These are phyloP conservation scores for Calliopum simillimum DNA, from an alignment of 2,888 invertebrate species.

Conservation along the genomic window DNA sequence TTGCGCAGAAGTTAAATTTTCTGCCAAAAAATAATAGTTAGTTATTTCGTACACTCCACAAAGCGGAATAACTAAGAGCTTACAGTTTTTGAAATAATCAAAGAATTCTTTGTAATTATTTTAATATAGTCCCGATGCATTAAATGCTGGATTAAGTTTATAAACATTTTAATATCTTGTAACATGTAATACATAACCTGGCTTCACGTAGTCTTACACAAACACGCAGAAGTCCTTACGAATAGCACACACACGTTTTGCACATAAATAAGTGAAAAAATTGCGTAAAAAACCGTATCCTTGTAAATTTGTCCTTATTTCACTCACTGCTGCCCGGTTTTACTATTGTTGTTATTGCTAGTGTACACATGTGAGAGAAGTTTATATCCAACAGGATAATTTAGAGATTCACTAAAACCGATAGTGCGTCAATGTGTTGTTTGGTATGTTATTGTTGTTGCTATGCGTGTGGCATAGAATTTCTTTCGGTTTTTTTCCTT, in stretches of 20 bases:
- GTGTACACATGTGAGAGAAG: conserved; percentile 15
- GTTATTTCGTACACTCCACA: no score
- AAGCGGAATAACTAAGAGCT: no score
- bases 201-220: conserved; percentile 4
- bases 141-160: no score
- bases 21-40: no score
- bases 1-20: no score
- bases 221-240: not conserved
- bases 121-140: no score
- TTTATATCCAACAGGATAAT: conserved; percentile 19
- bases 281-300: not conserved
- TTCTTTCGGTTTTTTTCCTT: not conserved
- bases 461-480: not conserved
- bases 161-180: no score
- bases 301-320: not conserved
- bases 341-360: not conserved
- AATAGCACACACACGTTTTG: conserved; percentile 4
- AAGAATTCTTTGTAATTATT: no score
- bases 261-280: conserved; percentile 27
- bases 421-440: conserved; percentile 11
- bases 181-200: no score
- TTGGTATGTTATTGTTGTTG: not conserved
- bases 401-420: conserved; percentile 23
- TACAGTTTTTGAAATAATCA: no score
- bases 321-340: no score